Conservation (phyloP, 2,888 invertebrate genomes). For the Archaeoteleia sp. region DNA sequence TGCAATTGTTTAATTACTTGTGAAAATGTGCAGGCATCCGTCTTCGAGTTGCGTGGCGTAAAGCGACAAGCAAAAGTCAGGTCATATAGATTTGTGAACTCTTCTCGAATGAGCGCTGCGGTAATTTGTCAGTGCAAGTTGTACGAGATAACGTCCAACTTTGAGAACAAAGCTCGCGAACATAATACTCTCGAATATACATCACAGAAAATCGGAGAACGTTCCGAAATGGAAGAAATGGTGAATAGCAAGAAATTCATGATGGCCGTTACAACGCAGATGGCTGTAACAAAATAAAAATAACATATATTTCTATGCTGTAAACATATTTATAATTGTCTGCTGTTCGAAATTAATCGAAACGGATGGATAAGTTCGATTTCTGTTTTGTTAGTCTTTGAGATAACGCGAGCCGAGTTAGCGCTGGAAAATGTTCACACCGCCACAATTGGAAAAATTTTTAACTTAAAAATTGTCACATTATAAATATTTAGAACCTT, state of each 20-base stretch:
- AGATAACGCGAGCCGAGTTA: too few relatives aligned
- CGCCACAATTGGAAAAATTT: too few relatives aligned
- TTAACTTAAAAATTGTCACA: too few relatives aligned
- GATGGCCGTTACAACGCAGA: slow-evolving; percentile 31
- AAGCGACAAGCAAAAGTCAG: slow-evolving; percentile 37
- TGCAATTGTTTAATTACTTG: slow-evolving; percentile 30
- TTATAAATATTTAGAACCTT: too few relatives aligned
- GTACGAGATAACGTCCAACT: slow-evolving; percentile 57
- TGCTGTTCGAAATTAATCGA: too few relatives aligned
- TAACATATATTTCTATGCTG: too few relatives aligned
- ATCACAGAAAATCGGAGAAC: slow-evolving; percentile 43
- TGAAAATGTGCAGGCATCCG: slow-evolving; percentile 14
- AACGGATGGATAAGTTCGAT: too few relatives aligned
- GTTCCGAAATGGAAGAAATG: slow-evolving; percentile 35
- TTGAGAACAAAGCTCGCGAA: slow-evolving; percentile 51
- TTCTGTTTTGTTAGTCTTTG: too few relatives aligned
- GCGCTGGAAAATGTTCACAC: too few relatives aligned
- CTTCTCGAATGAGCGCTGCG: slow-evolving; percentile 49
- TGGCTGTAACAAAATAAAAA: too few relatives aligned
- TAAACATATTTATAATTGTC: too few relatives aligned
- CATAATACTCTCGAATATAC: slow-evolving; percentile 53
- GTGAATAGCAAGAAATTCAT: slow-evolving; percentile 24
- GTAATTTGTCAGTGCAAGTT: slow-evolving; percentile 64
- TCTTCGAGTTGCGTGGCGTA: slow-evolving; percentile 24
- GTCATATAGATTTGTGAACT: slow-evolving; percentile 46